Percentiles rank a stretch among this genome's conserved stretches.
Evolutionary conservation across 37 sponge, comb jelly and placozoan species (phyloP).

Genomic region (Haliclona indistincta): DNA sequence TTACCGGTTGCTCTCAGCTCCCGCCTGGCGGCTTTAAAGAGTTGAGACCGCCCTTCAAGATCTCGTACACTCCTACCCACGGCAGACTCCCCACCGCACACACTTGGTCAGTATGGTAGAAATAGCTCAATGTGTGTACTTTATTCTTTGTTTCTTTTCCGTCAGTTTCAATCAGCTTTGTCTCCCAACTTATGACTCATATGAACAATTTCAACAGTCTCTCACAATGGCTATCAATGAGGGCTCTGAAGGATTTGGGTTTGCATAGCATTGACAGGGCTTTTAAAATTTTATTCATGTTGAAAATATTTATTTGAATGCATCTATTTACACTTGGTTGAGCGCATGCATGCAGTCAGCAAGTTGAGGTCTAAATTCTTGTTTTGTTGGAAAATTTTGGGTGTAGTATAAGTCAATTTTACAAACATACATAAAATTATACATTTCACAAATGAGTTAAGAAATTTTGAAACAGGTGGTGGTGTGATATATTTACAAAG

Average conservation of each 20-base stretch:
- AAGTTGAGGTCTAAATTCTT: no score
- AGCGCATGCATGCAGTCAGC: no score
- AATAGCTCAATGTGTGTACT: not conserved
- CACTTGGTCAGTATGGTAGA: slow-evolving; percentile 68
- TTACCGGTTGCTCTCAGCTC: slow-evolving; percentile 87
- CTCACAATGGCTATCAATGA: slow-evolving; percentile 83
- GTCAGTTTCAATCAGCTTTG: slow-evolving; percentile 90
- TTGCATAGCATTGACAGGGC: slow-evolving; percentile 45
- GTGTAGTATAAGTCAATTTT: no score
- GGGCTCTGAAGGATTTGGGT: slow-evolving; percentile 88
- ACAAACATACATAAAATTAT: no score
- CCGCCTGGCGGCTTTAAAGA: slow-evolving; percentile 89
- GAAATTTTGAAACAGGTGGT: no score
- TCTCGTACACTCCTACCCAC: slow-evolving; percentile 60
- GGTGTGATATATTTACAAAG: no score
- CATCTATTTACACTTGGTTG: no score
- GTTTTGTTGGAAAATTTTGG: no score
- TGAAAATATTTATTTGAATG: no score
- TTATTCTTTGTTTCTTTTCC: not conserved
- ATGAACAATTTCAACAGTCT: slow-evolving; percentile 73
- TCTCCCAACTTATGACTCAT: slow-evolving; percentile 78
- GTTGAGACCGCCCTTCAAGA: slow-evolving; percentile 63
- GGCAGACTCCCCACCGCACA: slow-evolving; percentile 82
- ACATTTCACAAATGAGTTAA: no score
- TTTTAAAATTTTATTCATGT: no score